These are phyloP conservation scores for Pristionchus maxplancki DNA, from an alignment of 2,888 invertebrate genomes.

Conservation along the genomic window DNA sequence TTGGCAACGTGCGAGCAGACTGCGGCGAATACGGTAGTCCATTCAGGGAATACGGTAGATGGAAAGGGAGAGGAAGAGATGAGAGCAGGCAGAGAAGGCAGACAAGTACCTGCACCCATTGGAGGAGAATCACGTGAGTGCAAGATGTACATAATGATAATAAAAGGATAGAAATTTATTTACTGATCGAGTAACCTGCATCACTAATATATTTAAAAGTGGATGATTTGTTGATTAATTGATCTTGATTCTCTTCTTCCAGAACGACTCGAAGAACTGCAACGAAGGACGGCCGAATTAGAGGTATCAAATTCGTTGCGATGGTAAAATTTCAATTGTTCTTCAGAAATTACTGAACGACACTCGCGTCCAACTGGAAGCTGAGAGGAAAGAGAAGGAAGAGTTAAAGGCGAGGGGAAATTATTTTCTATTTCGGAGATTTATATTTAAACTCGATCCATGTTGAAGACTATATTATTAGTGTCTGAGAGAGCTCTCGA, in stretches of 20 bases:
- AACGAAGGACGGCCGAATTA: slow-evolving; percentile 30
- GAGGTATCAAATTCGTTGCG: background rate
- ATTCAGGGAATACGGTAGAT: slow-evolving; percentile 9
- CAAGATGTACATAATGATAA: background rate
- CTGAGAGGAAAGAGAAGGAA: slow-evolving; percentile 19
- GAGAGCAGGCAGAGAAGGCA: slow-evolving; percentile 41
- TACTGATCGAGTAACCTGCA: no score
- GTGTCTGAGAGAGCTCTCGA: background rate
- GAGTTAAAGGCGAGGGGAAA: background rate
- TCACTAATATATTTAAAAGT: background rate
- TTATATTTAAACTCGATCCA: background rate
- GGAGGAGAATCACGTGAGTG: background rate
- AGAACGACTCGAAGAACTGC: background rate
- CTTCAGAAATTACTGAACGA: slow-evolving; percentile 14
- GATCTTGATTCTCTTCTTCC: background rate
- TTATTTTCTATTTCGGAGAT: background rate
- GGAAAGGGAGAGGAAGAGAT: slow-evolving; percentile 41
- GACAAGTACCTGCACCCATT: background rate
- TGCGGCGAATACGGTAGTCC: background rate
- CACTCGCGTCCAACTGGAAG: background rate
- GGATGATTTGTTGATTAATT: no score
- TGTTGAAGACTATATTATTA: no score
- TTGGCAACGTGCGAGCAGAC: slow-evolving; percentile 39
- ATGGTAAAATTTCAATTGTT: background rate
- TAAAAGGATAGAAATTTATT: no score